Evolutionary conservation across 1,140 invertebrate species (phyloP).

Genomic region (Diorhabda sublineata): DNA sequence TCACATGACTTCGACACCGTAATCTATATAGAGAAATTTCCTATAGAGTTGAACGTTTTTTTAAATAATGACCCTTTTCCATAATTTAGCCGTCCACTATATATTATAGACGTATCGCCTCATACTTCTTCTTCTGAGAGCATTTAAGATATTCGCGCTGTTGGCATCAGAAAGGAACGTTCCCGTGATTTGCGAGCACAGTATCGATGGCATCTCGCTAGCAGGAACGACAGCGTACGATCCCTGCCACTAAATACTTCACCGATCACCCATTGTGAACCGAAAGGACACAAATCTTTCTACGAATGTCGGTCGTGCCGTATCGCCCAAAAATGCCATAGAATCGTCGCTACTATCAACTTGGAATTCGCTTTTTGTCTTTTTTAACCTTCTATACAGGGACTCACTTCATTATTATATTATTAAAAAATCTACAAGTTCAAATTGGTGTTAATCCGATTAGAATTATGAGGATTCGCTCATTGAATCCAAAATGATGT

Average conservation of each 20-base stretch:
- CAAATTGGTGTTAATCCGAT: no score
- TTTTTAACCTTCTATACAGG: neutral
- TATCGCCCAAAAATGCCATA: conserved; percentile 1
- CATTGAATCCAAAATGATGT: no score
- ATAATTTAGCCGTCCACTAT: no score
- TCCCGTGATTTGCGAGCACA: neutral
- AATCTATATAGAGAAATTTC: no score
- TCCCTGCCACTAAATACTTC: neutral
- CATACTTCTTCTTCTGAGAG: neutral
- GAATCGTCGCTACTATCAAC: neutral
- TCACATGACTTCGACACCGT: no score
- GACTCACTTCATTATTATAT: no score
- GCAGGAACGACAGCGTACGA: neutral
- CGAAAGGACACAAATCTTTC: neutral
- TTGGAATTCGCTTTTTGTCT: conserved; percentile 1
- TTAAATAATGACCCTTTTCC: no score
- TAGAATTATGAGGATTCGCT: no score
- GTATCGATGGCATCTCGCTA: neutral
- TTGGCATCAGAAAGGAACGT: neutral
- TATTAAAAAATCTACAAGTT: no score
- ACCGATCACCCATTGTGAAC: conserved; percentile 1
- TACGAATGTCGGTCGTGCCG: neutral
- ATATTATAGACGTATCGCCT: no score
- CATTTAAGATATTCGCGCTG: neutral
- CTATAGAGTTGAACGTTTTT: no score